phyloP scores from a whole-genome alignment of 2,113 vertebrate species.

The Eulemur rufifrons region DNA sequence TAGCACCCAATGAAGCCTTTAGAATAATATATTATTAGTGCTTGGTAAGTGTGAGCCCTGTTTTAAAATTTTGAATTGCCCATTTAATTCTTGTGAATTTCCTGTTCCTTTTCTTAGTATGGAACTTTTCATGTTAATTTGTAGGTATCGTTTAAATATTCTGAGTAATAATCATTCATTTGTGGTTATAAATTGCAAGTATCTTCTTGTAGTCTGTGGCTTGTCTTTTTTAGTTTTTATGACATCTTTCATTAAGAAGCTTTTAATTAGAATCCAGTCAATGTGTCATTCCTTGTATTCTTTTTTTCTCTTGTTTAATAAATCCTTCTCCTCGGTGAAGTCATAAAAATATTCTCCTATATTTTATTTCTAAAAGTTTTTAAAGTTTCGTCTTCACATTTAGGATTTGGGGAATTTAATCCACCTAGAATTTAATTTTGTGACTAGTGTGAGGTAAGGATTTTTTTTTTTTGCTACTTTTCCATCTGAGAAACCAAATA shows the following conservation, averaged over 20 bases:
- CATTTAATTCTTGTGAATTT: background rate
- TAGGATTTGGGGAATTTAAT: background rate
- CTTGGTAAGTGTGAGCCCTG: background rate
- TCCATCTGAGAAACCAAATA: background rate
- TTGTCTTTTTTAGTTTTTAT: background rate
- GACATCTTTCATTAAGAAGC: background rate
- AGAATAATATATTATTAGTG: background rate
- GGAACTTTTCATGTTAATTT: background rate
- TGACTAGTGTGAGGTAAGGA: background rate
- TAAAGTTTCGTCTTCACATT: background rate
- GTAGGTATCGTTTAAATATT: background rate
- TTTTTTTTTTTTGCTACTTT: background rate
- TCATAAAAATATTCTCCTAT: background rate
- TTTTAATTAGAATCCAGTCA: background rate
- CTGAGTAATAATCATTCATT: background rate
- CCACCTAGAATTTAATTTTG: background rate
- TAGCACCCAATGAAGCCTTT: background rate
- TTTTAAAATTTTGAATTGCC: background rate
- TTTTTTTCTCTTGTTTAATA: background rate
- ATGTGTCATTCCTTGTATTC: background rate
- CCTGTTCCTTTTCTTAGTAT: background rate
- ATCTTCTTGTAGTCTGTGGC: background rate
- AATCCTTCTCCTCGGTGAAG: background rate
- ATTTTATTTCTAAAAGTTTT: background rate
- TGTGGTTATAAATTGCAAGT: background rate